These are phyloP conservation scores for Lasius platythorax DNA, from an alignment of 2,888 invertebrate genomes.

Conservation along the genomic window DNA sequence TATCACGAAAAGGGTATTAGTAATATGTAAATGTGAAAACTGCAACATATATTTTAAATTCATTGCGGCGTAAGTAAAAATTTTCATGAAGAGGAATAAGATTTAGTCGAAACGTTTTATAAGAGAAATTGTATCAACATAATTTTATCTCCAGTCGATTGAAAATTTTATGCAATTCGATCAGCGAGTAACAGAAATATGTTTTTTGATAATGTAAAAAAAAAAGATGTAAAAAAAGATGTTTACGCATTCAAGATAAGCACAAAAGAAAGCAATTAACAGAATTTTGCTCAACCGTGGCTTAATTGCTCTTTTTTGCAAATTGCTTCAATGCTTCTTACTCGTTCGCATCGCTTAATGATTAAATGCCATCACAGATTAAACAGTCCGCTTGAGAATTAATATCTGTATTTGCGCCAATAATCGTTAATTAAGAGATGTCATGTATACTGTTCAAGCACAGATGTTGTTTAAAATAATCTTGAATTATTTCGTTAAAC, in stretches of 20 bases:
- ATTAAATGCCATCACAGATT: not conserved
- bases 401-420: conserved; percentile 19
- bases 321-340: not conserved
- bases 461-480: not conserved
- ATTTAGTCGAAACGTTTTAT: not conserved
- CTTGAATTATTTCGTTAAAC: not conserved
- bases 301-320: not conserved
- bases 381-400: not conserved
- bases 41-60: not conserved
- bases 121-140: not conserved
- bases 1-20: not conserved
- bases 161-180: not conserved
- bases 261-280: not conserved
- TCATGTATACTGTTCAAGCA: not conserved
- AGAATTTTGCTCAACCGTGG: not conserved
- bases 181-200: not conserved
- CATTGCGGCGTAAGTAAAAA: not conserved
- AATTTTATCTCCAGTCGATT: not conserved
- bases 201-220: not conserved
- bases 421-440: not conserved
- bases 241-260: not conserved
- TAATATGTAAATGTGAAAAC: not conserved
- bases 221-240: not conserved
- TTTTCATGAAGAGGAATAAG: not conserved
- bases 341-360: not conserved